Evolutionary conservation across 2,797 vertebrate genomes (phyloP).

Genomic region (Valencia hispanica): DNA sequence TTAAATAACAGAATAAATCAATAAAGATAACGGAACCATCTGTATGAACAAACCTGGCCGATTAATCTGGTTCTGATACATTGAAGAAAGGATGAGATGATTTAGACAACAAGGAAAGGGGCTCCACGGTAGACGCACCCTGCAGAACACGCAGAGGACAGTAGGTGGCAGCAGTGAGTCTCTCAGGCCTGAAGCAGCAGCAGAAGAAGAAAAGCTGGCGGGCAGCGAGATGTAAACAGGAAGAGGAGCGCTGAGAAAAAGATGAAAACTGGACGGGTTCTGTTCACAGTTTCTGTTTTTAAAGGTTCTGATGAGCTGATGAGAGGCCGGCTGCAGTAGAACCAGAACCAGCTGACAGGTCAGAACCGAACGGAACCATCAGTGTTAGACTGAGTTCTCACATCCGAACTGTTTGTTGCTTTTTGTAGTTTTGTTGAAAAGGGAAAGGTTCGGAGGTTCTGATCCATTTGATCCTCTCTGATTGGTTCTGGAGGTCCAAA

Average conservation of each 20-base stretch:
- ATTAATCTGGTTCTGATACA: neutral
- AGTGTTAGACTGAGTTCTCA: neutral
- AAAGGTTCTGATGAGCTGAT: neutral
- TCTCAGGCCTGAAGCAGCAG: neutral
- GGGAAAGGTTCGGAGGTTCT: neutral
- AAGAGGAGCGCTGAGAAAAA: neutral
- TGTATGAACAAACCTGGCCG: neutral
- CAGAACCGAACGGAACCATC: neutral
- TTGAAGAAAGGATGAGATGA: no score
- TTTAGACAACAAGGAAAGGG: no score
- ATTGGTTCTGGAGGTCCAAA: neutral
- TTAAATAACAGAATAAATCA: no score
- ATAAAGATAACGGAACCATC: neutral
- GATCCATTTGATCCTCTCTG: neutral
- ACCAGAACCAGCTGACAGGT: constrained; percentile 1
- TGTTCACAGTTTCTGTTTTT: neutral
- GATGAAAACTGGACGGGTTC: neutral
- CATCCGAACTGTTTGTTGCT: neutral
- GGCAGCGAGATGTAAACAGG: constrained; percentile 26
- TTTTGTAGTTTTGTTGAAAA: neutral
- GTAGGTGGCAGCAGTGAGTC: neutral
- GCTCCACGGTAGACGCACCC: no score
- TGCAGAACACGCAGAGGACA: neutral
- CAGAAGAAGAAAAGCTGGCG: constrained; percentile 5
- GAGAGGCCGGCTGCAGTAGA: neutral